A percentile compares a stretch with the other conserved stretches of the same genome.
Evolutionary conservation across 2,888 invertebrate species (phyloP).

Genomic region (Muscina levida): DNA sequence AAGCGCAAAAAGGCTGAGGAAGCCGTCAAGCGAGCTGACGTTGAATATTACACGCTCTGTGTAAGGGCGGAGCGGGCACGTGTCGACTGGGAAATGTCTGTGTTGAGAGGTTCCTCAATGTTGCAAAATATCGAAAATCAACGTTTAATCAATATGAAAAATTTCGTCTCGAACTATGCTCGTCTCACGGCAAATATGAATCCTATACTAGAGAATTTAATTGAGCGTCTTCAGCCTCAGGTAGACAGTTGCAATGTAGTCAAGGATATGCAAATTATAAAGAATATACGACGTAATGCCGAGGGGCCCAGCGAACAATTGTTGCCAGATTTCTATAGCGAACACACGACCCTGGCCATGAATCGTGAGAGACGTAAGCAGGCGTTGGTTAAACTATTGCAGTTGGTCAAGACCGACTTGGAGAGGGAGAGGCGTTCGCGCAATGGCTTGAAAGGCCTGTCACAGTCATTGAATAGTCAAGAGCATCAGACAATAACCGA

Average conservation of each 20-base stretch:
- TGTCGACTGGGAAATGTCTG: conserved; percentile 95
- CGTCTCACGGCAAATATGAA: conserved; percentile 86
- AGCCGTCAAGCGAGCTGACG: conserved; percentile 93
- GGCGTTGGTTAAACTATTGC: conserved; percentile 90
- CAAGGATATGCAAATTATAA: conserved; percentile 79
- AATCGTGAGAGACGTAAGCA: conserved; percentile 93
- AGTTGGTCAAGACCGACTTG: conserved; percentile 91
- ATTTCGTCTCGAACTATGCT: conserved; percentile 84
- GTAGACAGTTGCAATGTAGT: conserved; percentile 78
- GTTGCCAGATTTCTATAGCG: conserved; percentile 96
- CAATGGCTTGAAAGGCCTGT: conserved; percentile 92
- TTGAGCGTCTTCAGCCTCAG: conserved; percentile 75
- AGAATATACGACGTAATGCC: conserved; percentile 78
- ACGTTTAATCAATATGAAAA: conserved; percentile 90
- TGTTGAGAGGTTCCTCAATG: conserved; percentile 91
- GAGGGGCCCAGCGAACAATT: conserved; percentile 89
- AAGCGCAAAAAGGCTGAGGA: conserved; percentile 95
- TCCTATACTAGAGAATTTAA: conserved; percentile 87
- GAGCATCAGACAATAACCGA: conserved; percentile 95
- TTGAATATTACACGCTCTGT: conserved; percentile 95
- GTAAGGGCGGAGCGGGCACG: conserved; percentile 94
- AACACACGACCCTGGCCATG: conserved; percentile 96
- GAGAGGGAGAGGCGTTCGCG: conserved; percentile 94
- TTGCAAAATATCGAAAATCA: conserved; percentile 95
- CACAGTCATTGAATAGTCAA: conserved; percentile 93